Percentiles rank a stretch among this genome's conserved stretches.
These are phyloP conservation scores for Brachyrhaphis roseni DNA, from an alignment of 2,797 vertebrate genomes.

Conservation along the genomic window DNA sequence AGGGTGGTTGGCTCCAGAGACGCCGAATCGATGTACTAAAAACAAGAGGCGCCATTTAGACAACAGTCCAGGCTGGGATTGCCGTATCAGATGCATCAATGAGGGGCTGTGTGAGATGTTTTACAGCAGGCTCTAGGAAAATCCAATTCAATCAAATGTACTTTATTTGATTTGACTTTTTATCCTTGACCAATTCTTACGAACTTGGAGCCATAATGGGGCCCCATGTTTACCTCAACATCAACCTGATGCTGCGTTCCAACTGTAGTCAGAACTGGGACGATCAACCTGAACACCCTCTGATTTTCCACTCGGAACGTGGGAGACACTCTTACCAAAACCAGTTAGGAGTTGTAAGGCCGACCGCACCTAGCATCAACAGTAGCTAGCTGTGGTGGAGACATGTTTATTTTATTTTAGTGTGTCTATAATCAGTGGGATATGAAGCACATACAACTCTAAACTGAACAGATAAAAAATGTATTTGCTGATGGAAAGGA, in stretches of 20 bases:
- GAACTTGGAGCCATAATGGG: not conserved
- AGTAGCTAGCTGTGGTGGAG: too few relatives aligned
- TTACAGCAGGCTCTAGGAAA: not conserved
- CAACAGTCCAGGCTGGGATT: not conserved
- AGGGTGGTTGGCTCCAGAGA: constrained; percentile 86
- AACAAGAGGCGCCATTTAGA: constrained; percentile 5
- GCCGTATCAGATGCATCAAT: not conserved
- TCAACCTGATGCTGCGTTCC: not conserved
- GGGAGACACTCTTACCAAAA: too few relatives aligned
- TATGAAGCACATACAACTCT: too few relatives aligned
- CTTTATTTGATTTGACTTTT: not conserved
- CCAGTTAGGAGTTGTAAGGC: too few relatives aligned
- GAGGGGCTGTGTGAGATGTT: not conserved
- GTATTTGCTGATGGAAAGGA: too few relatives aligned
- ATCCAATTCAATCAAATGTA: not conserved
- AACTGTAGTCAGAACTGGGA: too few relatives aligned
- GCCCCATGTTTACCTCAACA: not conserved
- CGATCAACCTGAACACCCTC: too few relatives aligned
- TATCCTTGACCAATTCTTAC: not conserved
- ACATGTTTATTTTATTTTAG: too few relatives aligned
- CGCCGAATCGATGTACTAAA: constrained; percentile 89
- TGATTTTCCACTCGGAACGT: too few relatives aligned
- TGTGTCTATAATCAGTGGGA: too few relatives aligned
- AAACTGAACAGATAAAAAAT: too few relatives aligned
- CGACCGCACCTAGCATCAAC: too few relatives aligned